Base-by-base conservation (phyloP, 2,113 vertebrate species). In the Columbina picui region DNA sequence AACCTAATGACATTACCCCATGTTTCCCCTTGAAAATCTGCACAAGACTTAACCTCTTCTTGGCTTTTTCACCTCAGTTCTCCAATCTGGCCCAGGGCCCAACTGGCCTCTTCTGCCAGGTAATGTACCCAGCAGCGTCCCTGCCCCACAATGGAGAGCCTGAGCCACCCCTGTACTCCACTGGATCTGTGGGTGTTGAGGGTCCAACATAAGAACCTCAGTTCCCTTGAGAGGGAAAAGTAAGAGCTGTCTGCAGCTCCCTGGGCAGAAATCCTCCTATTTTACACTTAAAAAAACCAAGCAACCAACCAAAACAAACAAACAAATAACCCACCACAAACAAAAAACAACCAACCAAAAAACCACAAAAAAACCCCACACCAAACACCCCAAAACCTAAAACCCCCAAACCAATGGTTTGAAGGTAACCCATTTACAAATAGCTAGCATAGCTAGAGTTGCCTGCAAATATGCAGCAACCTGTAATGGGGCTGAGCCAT, bases 141-240 rank as follows among this genome's bases (percentile, higher is more conserved):
- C 41, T 26, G 60, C 20, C 10, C 53, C 0, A 2, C 7, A 3
- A 1, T 3, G 34, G 53, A 57, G 55, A 77, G 43, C 9, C 14
- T 14, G 18, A 22, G 21, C 84, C 32, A 53, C 36, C 29, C 59
- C n/a, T 41, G 14, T n/a, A 73, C 60, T 65, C 55, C 63, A 22
- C 14, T 0, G 1, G 4, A 9, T 41, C 82, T 4, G 2, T 4
- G 39, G 20, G 21, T n/a, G 10, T 9, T 55, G 2, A 23, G 45
- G 64, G 34, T 7, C 25, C 89, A 73, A 29, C 1, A 0, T 0
- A 55, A 21, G 29, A 84, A 91, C 29, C 38, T 59, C 12, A n/a
- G 0, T 25, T 47, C 32, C 38, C 38, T 55, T 25, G 6, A 80
- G 19, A 43, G 7, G 49, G 2, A 10, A 45, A 26, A 76, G 75